Percentiles rank a stretch among this genome's conserved stretches.
Conservation (phyloP, 1,140 invertebrate genomes). For the Drosophila insularis region DNA sequence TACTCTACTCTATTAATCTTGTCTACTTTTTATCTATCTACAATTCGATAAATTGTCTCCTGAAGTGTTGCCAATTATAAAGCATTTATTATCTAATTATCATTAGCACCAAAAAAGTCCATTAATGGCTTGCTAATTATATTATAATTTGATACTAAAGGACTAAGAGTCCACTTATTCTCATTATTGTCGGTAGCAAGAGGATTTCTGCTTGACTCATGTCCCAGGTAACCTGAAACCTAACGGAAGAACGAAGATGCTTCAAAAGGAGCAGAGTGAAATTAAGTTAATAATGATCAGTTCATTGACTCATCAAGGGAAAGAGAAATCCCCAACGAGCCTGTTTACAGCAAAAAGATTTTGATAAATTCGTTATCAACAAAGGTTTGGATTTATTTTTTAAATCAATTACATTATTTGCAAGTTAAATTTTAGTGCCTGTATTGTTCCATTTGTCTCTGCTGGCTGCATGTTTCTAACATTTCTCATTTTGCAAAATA, state of each 20-base stretch:
- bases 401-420: slow-evolving; percentile 15
- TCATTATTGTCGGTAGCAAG: neutral
- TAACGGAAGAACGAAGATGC: slow-evolving; percentile 47
- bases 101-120: no score
- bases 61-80: no score
- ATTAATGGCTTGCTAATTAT: neutral
- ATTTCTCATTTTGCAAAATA: slow-evolving; percentile 44
- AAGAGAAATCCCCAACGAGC: neutral
- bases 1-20: no score
- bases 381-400: slow-evolving; percentile 6
- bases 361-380: neutral
- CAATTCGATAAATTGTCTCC: no score
- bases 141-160: neutral
- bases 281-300: slow-evolving; percentile 41
- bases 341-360: neutral
- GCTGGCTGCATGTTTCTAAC: slow-evolving; percentile 21
- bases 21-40: no score
- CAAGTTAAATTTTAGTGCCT: slow-evolving; percentile 9
- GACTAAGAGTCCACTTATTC: neutral
- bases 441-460: slow-evolving; percentile 34
- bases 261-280: slow-evolving; percentile 33
- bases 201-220: slow-evolving; percentile 8
- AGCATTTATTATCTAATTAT: no score
- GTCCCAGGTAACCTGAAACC: neutral
- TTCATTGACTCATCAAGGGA: neutral